phyloP scores from a whole-genome alignment of 2,113 vertebrate genomes.

The Nothoprocta pentlandii region DNA sequence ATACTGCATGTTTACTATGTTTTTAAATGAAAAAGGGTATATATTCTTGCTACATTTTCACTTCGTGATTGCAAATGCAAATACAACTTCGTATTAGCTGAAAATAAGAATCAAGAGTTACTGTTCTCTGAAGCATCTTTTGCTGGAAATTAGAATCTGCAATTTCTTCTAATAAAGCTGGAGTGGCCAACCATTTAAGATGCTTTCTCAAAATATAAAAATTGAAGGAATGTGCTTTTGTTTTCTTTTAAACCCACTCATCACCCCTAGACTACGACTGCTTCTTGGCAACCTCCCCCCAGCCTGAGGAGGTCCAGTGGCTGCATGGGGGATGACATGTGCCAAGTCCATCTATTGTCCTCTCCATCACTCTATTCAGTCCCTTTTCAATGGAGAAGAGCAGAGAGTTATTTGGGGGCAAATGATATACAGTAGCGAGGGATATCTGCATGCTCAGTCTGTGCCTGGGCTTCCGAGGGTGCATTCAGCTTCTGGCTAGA shows the following conservation, averaged over 20 bases:
- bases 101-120: neutral
- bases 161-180: neutral
- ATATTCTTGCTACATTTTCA: neutral
- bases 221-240: neutral
- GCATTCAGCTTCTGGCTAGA: neutral
- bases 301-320: neutral
- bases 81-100: neutral
- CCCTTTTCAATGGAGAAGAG: neutral
- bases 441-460: neutral
- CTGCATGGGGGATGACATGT: neutral
- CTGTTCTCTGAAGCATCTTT: neutral
- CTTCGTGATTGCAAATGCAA: neutral
- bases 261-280: neutral
- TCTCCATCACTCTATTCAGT: neutral
- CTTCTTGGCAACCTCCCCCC: neutral
- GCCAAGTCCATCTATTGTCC: neutral
- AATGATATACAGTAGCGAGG: neutral
- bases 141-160: neutral
- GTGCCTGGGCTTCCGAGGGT: neutral
- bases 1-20: neutral
- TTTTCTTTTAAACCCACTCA: neutral
- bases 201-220: neutral
- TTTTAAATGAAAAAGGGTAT: neutral
- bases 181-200: neutral
- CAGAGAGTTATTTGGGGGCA: neutral